Conservation (phyloP, 1,140 invertebrate genomes). For the Amyelois transitella region DNA sequence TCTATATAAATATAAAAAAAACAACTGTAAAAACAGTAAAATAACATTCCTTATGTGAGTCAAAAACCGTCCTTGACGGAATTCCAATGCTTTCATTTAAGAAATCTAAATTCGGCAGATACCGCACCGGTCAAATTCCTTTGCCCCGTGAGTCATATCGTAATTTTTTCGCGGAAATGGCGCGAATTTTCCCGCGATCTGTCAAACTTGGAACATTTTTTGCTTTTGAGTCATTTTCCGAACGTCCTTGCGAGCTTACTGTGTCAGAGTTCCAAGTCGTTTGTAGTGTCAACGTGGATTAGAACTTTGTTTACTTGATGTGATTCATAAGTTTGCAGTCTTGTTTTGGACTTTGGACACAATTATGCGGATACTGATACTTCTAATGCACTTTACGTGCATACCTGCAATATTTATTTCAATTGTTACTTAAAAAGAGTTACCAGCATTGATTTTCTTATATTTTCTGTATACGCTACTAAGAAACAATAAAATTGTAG, state of each 20-base stretch:
- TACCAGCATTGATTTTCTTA: too few species aligned
- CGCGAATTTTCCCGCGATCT: slow-evolving; percentile 21
- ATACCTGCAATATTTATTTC: too few species aligned
- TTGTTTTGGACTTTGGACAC: slow-evolving; percentile 5
- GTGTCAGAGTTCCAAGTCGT: slow-evolving; percentile 13
- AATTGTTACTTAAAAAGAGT: too few species aligned
- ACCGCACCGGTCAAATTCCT: neutral
- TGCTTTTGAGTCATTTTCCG: slow-evolving; percentile 35
- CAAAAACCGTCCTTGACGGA: neutral
- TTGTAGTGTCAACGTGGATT: neutral
- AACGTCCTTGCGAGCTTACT: slow-evolving; percentile 33
- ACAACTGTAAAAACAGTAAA: neutral
- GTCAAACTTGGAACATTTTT: slow-evolving; percentile 5
- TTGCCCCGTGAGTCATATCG: slow-evolving; percentile 13
- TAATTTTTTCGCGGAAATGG: slow-evolving; percentile 18
- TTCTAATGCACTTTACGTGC: neutral
- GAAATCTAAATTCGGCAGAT: neutral
- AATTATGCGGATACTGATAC: neutral
- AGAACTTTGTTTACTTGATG: slow-evolving; percentile 2
- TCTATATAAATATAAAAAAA: neutral
- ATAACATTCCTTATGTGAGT: neutral
- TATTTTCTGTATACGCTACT: too few species aligned
- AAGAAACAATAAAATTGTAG: too few species aligned
- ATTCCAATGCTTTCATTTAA: neutral
- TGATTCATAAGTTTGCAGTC: neutral